A percentile compares a stretch with the other conserved stretches of the same genome.
Conservation (phyloP, 2,113 vertebrate genomes). For the Electrona antarctica region DNA sequence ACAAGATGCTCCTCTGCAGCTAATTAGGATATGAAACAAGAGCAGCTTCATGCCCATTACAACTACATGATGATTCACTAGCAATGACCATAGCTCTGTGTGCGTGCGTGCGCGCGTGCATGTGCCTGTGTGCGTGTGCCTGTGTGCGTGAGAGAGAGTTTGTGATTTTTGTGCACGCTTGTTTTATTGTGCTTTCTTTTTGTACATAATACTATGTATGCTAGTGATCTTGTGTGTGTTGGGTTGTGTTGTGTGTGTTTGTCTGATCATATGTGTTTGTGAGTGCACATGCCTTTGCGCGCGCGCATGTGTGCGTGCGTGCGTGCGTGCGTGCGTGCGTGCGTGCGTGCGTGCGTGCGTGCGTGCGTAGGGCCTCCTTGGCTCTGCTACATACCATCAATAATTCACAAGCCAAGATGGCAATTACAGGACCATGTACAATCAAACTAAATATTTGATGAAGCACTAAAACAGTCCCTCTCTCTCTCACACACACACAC, state of each 20-base stretch:
- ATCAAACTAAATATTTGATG: constrained; percentile 87
- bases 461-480: constrained; percentile 83
- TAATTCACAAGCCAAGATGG: constrained; percentile 83
- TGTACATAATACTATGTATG: no score
- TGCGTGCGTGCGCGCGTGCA: constrained; percentile 22
- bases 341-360: constrained; percentile 50
- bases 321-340: constrained; percentile 23
- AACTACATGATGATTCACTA: constrained; percentile 56
- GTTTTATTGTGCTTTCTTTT: not conserved
- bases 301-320: constrained; percentile 20
- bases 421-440: constrained; percentile 85
- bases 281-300: constrained; percentile 11
- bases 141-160: constrained; percentile 17
- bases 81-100: constrained; percentile 11
- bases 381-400: constrained; percentile 79
- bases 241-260: constrained; percentile 2
- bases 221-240: not conserved
- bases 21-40: constrained; percentile 70
- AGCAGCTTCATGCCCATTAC: constrained; percentile 51
- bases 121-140: constrained; percentile 11
- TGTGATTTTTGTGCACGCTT: constrained; percentile 25
- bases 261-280: constrained; percentile 30
- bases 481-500: constrained; percentile 65
- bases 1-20: constrained; percentile 49
- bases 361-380: constrained; percentile 47